Conservation (phyloP, 37 sponge, comb jelly and placozoan species). For the Halichondria panicea region DNA sequence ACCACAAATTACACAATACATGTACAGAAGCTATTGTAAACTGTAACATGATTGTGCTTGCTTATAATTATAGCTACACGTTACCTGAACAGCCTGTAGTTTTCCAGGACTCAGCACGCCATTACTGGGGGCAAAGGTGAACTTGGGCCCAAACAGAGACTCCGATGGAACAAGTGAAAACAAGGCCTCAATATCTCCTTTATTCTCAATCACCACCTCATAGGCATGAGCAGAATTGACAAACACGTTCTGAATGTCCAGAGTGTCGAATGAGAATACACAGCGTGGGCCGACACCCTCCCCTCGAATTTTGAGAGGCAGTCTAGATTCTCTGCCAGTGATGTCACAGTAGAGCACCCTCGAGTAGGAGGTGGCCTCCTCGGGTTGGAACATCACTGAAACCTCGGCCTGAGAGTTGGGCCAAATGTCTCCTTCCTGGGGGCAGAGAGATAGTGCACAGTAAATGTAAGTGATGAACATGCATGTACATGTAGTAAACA, state of each 20-base stretch:
- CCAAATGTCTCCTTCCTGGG: conserved; percentile 96
- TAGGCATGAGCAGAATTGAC: conserved; percentile 92
- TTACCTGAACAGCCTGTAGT: conserved; percentile 90
- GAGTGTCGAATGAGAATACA: conserved; percentile 86
- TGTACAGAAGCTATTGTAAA: too few species aligned
- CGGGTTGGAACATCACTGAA: conserved; percentile 85
- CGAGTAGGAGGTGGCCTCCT: conserved; percentile 59
- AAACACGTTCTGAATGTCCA: conserved; percentile 95
- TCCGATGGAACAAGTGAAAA: conserved; percentile 50
- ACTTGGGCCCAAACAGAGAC: conserved; percentile 87
- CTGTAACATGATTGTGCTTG: too few species aligned
- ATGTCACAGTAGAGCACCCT: conserved; percentile 89
- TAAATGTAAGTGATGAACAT: neutral
- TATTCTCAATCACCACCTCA: conserved; percentile 93
- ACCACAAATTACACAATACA: too few species aligned
- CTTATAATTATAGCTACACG: too few species aligned
- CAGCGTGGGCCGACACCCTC: conserved; percentile 90
- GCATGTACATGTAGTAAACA: neutral
- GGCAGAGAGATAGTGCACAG: neutral
- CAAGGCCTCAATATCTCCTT: conserved; percentile 84
- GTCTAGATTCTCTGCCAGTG: conserved; percentile 89
- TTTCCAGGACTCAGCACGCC: conserved; percentile 85
- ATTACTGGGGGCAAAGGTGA: conserved; percentile 80
- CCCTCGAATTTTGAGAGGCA: conserved; percentile 90
- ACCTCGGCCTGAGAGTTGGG: conserved; percentile 92